These are phyloP conservation scores for Conger conger DNA, from an alignment of 2,113 vertebrate species.

Conservation along the genomic window DNA sequence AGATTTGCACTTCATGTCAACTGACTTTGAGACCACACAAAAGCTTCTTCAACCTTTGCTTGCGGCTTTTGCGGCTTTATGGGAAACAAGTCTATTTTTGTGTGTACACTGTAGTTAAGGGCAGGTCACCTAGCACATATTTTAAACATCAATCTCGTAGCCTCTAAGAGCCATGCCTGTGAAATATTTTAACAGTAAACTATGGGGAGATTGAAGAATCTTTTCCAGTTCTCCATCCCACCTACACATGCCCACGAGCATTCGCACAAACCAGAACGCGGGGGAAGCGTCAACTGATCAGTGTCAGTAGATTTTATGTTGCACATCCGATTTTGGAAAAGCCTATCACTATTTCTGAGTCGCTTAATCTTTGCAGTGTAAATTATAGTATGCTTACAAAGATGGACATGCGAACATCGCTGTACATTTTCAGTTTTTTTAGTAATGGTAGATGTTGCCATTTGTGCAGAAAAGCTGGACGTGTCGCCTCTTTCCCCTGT, in stretches of 20 bases:
- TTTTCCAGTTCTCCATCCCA: background rate
- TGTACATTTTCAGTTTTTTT: background rate
- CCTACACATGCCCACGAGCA: slow-evolving; percentile 4
- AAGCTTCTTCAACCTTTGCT: background rate
- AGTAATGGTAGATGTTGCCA: no score
- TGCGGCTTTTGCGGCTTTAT: background rate
- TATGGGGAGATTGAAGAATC: background rate
- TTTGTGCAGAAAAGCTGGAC: background rate
- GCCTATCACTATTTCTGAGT: background rate
- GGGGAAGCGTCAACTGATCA: background rate
- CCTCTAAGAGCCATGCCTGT: background rate
- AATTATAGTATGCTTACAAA: background rate
- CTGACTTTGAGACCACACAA: background rate
- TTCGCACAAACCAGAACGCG: background rate
- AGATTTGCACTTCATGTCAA: background rate
- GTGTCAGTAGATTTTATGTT: background rate
- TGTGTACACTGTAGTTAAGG: background rate
- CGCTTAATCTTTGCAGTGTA: background rate
- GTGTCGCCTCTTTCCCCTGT: background rate
- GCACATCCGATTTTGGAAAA: background rate
- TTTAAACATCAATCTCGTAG: background rate
- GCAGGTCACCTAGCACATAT: background rate
- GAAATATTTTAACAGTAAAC: background rate
- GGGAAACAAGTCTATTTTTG: background rate
- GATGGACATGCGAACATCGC: background rate